Percentiles rank a stretch among this genome's conserved stretches.
These are phyloP conservation scores for cat (Felis catus) DNA, from an alignment of 2,113 vertebrate species.

Conservation along the genomic window F.catus_Fca126_mat1.0 CM031420.1:153830501-153831000, in stretches of 20 bases:
- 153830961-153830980: background rate
- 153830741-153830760: background rate
- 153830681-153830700: background rate
- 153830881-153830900: background rate
- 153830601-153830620: background rate
- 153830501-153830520: background rate
- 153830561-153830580: background rate
- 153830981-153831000: no score
- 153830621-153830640: background rate
- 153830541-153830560: background rate
- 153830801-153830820: background rate
- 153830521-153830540: no score
- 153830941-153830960: background rate
- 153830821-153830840: background rate
- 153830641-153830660: background rate
- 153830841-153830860: background rate
- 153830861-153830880: background rate
- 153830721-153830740: background rate
- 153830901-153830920: background rate
- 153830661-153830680: background rate
- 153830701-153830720: no score
- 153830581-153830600: background rate
- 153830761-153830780: background rate
- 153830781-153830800: background rate
- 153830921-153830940: background rate